These are phyloP conservation scores for Coremacera marginata DNA, from an alignment of 2,888 invertebrate species.

Conservation along the genomic window DNA sequence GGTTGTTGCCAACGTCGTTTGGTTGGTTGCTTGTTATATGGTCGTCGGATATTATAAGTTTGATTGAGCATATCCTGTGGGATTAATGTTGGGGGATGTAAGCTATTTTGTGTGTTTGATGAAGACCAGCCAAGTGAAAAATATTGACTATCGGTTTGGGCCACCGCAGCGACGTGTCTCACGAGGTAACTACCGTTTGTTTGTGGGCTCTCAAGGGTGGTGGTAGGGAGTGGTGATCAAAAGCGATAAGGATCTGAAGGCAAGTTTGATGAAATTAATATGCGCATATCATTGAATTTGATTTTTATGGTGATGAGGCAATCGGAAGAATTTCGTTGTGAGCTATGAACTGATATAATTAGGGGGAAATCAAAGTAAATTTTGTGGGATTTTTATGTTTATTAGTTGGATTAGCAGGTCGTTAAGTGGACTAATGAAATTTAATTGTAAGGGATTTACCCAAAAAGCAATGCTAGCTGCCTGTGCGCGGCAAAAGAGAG, in stretches of 20 bases:
- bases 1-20: neutral
- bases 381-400: constrained; percentile 59
- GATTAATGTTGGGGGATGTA: constrained; percentile 60
- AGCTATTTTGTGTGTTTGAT: constrained; percentile 46
- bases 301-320: constrained; percentile 25
- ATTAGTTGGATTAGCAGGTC: constrained; percentile 63
- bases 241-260: constrained; percentile 29
- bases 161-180: neutral
- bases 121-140: constrained; percentile 60
- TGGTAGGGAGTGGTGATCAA: neutral
- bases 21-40: constrained; percentile 20
- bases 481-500: neutral
- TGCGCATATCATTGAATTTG: constrained; percentile 27
- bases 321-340: neutral
- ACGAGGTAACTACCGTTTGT: too few relatives aligned
- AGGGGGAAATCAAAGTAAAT: constrained; percentile 51
- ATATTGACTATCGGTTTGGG: constrained; percentile 56
- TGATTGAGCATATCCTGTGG: constrained; percentile 68
- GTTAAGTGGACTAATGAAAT: constrained; percentile 60
- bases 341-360: constrained; percentile 28
- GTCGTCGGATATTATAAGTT: constrained; percentile 42
- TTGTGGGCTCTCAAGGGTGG: neutral
- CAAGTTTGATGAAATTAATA: constrained; percentile 34
- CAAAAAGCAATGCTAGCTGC: neutral
- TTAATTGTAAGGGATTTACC: constrained; percentile 45